A percentile compares a stretch with the other conserved stretches of the same genome.
These are phyloP conservation scores for Colinus virginianus DNA, from an alignment of 2,113 vertebrate species.

Conservation along the genomic window DNA sequence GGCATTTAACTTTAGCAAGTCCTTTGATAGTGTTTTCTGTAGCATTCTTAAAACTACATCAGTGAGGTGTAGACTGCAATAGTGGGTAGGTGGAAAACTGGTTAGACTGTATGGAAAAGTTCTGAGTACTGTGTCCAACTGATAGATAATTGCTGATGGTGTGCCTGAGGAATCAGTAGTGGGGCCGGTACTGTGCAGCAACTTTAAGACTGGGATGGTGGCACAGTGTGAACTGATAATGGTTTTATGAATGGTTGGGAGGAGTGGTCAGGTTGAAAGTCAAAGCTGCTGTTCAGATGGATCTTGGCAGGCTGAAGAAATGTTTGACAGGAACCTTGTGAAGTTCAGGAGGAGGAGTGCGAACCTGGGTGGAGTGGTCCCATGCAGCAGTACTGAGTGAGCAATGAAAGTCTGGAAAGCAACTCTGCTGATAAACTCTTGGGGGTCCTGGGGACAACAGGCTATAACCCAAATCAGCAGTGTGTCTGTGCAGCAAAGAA, in stretches of 20 bases:
- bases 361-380: not conserved
- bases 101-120: not conserved
- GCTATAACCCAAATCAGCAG: not conserved
- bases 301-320: not conserved
- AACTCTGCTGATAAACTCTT: not conserved
- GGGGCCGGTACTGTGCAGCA: not conserved
- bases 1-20: not conserved
- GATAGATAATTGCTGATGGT: not conserved
- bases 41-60: not conserved
- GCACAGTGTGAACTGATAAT: not conserved
- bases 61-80: not conserved
- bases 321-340: not conserved
- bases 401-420: not conserved
- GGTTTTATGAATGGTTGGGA: not conserved
- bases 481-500: not conserved
- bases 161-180: not conserved
- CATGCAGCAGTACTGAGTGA: not conserved
- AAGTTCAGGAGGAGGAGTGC: not conserved
- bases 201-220: not conserved
- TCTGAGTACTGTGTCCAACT: not conserved
- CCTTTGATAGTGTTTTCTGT: not conserved
- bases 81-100: not conserved
- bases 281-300: not conserved
- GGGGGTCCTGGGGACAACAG: not conserved
- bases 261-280: not conserved